These are phyloP conservation scores for Rhopilema esculentum DNA, from an alignment of 30 jellyfish, hydroid and myxozoan genomes.

Conservation along the genomic window DNA sequence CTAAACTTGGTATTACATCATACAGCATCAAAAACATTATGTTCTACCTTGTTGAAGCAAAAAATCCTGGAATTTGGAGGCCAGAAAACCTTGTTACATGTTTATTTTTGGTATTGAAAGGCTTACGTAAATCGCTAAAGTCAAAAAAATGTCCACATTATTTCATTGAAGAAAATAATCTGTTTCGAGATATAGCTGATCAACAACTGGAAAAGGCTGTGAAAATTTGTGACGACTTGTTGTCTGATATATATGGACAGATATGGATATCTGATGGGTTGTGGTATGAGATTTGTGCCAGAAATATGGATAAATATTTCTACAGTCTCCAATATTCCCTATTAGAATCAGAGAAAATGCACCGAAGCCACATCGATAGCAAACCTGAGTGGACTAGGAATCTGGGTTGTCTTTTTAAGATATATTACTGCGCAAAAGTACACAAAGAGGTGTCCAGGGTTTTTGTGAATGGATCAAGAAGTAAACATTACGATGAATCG, in stretches of 20 bases:
- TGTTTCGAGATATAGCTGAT: background rate
- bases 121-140: background rate
- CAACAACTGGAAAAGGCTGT: conserved; percentile 4
- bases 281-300: conserved; percentile 39
- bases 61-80: conserved; percentile 23
- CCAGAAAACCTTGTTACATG: conserved; percentile 27
- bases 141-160: conserved; percentile 38
- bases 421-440: conserved; percentile 24
- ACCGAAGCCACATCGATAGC: background rate
- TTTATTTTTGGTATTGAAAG: background rate
- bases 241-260: conserved; percentile 9
- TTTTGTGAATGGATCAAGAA: conserved; percentile 12
- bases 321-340: background rate
- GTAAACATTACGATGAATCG: conserved; percentile 20
- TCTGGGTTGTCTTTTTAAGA: background rate
- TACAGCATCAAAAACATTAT: conserved; percentile 56
- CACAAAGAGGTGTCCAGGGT: conserved; percentile 31
- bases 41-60: conserved; percentile 34
- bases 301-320: conserved; percentile 17
- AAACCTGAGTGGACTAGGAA: background rate
- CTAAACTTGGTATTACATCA: conserved; percentile 10
- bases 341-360: background rate
- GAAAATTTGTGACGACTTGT: conserved; percentile 12
- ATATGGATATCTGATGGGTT: conserved; percentile 62
- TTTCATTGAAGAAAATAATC: conserved; percentile 19